phyloP scores from a whole-genome alignment of 2,113 vertebrate species.

The Sula dactylatra region DNA sequence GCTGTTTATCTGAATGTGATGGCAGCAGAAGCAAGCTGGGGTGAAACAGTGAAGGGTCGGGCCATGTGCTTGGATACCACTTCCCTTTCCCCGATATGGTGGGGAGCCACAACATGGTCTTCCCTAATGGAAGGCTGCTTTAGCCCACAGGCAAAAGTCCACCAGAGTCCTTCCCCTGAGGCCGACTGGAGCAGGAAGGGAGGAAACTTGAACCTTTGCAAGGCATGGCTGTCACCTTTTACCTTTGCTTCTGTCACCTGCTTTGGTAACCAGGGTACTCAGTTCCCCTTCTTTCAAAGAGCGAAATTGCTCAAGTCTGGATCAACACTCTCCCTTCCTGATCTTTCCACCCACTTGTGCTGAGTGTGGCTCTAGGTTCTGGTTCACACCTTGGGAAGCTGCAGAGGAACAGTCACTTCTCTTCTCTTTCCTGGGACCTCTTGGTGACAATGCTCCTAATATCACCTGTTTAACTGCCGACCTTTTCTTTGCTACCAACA shows the following conservation, averaged over 20 bases:
- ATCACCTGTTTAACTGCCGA: not conserved
- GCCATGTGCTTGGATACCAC: fast-evolving
- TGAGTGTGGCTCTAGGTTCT: not conserved
- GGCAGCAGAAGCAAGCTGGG: not conserved
- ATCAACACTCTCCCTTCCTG: not conserved
- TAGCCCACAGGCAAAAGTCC: not conserved
- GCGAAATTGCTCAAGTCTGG: not conserved
- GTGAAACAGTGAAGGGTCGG: not conserved
- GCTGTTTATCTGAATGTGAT: not conserved
- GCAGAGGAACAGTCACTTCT: not conserved
- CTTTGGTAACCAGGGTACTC: not conserved
- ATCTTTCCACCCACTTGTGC: not conserved
- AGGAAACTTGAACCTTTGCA: not conserved
- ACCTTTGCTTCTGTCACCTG: not conserved
- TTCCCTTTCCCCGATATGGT: not conserved
- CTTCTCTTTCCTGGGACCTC: not conserved
- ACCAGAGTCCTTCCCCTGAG: not conserved
- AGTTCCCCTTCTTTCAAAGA: not conserved
- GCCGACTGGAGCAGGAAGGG: not conserved
- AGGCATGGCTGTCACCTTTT: not conserved
- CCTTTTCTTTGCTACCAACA: not conserved
- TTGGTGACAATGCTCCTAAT: not conserved
- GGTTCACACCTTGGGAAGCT: not conserved
- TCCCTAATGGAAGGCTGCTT: not conserved
- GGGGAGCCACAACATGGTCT: not conserved